Percentiles rank a stretch among this genome's conserved stretches.
phyloP scores from a whole-genome alignment of 2,113 vertebrate species.

The Collichthys lucidus region DNA sequence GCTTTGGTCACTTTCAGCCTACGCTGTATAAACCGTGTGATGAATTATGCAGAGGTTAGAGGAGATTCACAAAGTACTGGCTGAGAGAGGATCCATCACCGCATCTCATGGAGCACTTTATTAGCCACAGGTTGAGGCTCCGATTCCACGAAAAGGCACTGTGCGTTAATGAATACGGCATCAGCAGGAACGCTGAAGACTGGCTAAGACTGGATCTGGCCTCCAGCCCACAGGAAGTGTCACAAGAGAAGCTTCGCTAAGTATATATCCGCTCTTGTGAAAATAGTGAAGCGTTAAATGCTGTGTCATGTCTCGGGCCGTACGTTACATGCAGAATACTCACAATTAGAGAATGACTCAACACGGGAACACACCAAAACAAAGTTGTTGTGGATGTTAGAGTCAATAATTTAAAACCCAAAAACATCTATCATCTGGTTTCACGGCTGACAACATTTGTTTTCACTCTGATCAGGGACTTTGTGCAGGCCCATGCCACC shows the following conservation, averaged over 20 bases:
- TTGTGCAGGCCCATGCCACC: neutral
- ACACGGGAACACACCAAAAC: constrained; percentile 15
- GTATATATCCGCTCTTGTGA: neutral
- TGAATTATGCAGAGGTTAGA: constrained; percentile 55
- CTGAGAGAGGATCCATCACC: constrained; percentile 22
- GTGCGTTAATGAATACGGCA: constrained; percentile 3
- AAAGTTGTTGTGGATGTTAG: constrained; percentile 17
- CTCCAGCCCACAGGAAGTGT: neutral
- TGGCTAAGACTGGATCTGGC: neutral
- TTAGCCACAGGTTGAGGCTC: neutral
- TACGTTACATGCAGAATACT: constrained; percentile 1
- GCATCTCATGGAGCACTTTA: neutral
- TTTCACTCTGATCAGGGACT: neutral
- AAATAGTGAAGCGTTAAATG: constrained; percentile 4
- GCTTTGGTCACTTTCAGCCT: constrained; percentile 12
- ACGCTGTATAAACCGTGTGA: neutral
- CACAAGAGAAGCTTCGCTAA: constrained; percentile 5
- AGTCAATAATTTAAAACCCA: neutral
- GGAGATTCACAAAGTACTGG: neutral
- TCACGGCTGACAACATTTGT: neutral
- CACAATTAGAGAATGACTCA: constrained; percentile 29
- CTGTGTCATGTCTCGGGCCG: constrained; percentile 25
- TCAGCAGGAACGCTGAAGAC: constrained; percentile 1
- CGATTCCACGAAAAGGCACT: neutral
- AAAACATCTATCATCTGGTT: constrained; percentile 16